phyloP scores from a whole-genome alignment of 2,113 vertebrate genomes.

The Aplodontia rufa region DNA sequence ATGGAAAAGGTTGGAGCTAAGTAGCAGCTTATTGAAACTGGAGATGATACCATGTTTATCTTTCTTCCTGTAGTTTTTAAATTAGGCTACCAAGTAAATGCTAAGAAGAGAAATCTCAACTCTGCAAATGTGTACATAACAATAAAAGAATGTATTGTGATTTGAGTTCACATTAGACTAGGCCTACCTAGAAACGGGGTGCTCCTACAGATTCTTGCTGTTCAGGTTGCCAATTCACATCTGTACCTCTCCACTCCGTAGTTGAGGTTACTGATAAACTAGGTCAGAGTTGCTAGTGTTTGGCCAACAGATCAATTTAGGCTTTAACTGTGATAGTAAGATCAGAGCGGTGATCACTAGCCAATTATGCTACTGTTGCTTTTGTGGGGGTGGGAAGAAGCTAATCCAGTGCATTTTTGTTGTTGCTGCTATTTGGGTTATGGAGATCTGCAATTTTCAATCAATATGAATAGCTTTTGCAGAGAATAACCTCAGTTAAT shows the following conservation, averaged over 20 bases:
- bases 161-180: background rate
- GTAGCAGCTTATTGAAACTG: background rate
- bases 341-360: background rate
- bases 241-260: background rate
- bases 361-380: background rate
- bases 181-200: background rate
- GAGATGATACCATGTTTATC: background rate
- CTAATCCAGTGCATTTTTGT: background rate
- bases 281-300: background rate
- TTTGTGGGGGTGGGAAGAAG: too few species aligned
- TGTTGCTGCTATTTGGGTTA: background rate
- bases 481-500: background rate
- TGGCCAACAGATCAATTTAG: background rate
- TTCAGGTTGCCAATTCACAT: background rate
- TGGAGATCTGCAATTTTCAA: background rate
- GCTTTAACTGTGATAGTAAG: background rate
- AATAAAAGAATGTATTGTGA: background rate
- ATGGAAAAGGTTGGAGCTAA: background rate
- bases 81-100: background rate
- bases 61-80: background rate
- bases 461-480: background rate
- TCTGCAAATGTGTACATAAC: background rate
- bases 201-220: background rate
- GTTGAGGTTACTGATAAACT: background rate
- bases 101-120: background rate